These are phyloP conservation scores for Clarias batrachus DNA, from an alignment of 2,113 vertebrate species.

Conservation along the genomic window DNA sequence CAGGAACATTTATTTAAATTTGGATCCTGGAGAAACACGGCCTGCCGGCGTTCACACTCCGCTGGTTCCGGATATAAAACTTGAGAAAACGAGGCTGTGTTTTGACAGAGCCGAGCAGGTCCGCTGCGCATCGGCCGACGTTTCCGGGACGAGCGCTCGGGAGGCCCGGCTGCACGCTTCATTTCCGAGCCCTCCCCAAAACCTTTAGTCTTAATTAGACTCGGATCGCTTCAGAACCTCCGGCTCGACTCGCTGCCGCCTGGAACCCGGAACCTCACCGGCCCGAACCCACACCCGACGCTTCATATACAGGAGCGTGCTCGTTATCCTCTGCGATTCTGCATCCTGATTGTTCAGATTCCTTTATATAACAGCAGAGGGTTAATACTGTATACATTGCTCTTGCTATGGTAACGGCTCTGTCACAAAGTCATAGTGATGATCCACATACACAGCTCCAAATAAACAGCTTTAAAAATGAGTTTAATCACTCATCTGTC, in stretches of 20 bases:
- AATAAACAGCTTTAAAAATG: neutral
- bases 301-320: neutral
- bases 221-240: neutral
- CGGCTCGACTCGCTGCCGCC: neutral
- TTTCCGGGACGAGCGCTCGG: constrained; percentile 38
- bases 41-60: constrained; percentile 44
- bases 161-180: constrained; percentile 41
- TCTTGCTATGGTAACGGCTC: neutral
- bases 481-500: too few species aligned
- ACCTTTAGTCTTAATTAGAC: constrained; percentile 55
- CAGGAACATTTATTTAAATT: constrained; percentile 59
- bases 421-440: neutral
- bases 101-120: constrained; percentile 47
- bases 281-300: neutral
- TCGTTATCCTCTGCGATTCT: neutral
- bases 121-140: constrained; percentile 32
- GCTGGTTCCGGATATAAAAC: constrained; percentile 41
- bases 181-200: constrained; percentile 45
- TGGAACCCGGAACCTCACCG: neutral
- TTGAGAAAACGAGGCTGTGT: constrained; percentile 40
- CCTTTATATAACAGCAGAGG: neutral
- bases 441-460: too few species aligned
- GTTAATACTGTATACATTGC: neutral
- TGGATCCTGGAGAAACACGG: constrained; percentile 21
- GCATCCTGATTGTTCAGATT: neutral